Evolutionary conservation across 1,140 invertebrate species (phyloP).

Genomic region (Halotydeus destructor): DNA sequence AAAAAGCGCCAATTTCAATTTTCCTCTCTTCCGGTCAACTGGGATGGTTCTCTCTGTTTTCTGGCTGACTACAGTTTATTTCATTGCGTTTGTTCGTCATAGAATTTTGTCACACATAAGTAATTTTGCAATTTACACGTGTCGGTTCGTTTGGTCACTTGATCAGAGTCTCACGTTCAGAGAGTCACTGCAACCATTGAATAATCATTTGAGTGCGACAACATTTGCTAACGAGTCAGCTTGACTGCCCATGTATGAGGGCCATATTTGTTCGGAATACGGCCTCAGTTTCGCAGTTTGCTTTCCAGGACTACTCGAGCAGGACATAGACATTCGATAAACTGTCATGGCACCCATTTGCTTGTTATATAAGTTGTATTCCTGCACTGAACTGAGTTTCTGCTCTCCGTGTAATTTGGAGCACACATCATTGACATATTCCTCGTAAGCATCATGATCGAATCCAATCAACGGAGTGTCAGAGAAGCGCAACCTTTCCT

Average conservation of each 20-base stretch:
- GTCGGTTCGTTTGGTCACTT: no score
- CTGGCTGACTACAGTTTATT: no score
- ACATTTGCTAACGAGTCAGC: slow-evolving; percentile 20
- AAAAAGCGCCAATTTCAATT: no score
- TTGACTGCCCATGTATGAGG: slow-evolving; percentile 26
- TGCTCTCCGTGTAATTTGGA: slow-evolving; percentile 16
- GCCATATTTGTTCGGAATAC: slow-evolving; percentile 26
- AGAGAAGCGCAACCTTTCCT: slow-evolving; percentile 13
- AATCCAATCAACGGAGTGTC: slow-evolving; percentile 20
- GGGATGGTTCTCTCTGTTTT: no score
- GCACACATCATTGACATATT: slow-evolving; percentile 21
- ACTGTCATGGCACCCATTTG: slow-evolving; percentile 32
- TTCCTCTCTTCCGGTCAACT: no score
- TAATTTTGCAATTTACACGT: no score
- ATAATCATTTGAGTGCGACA: slow-evolving; percentile 1
- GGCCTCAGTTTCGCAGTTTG: slow-evolving; percentile 22
- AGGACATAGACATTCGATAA: slow-evolving; percentile 27
- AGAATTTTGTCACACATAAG: no score
- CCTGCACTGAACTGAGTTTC: no score
- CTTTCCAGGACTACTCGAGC: slow-evolving; percentile 16
- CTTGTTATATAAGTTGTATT: slow-evolving; percentile 21
- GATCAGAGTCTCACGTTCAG: no score
- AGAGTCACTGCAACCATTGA: no score
- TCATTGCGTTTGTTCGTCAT: no score
- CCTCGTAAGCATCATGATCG: slow-evolving; percentile 29